phyloP scores from a whole-genome alignment of 2,113 vertebrate genomes.

The Gallinago jamesoni region DNA sequence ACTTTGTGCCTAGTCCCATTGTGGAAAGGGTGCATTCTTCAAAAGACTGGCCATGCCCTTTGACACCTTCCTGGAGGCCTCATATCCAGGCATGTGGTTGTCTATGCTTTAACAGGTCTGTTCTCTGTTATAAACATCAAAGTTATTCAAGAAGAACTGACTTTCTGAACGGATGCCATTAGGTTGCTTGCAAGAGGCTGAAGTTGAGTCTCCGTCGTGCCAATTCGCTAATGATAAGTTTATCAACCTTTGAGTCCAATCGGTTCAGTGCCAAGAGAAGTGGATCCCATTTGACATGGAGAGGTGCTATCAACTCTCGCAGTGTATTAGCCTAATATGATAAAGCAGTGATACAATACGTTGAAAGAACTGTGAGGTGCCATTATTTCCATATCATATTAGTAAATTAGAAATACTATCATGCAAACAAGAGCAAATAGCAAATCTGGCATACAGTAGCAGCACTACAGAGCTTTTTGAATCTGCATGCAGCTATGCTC shows the following conservation, averaged over 20 bases:
- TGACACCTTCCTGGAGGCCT: conserved; percentile 78
- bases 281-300: conserved; percentile 84
- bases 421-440: conserved; percentile 81
- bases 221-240: conserved; percentile 83
- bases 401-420: conserved; percentile 77
- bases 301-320: conserved; percentile 85
- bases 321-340: conserved; percentile 86
- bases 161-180: conserved; percentile 79
- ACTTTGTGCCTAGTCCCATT: conserved; percentile 81
- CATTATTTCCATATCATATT: conserved; percentile 78
- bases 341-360: conserved; percentile 86
- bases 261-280: conserved; percentile 85
- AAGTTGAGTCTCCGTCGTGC: conserved; percentile 80
- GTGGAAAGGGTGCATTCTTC: conserved; percentile 80
- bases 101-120: conserved; percentile 79
- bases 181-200: conserved; percentile 83
- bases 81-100: conserved; percentile 79
- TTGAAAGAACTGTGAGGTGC: conserved; percentile 79
- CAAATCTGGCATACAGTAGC: conserved; percentile 73
- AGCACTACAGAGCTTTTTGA: conserved; percentile 68
- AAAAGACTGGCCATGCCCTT: conserved; percentile 75
- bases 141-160: conserved; percentile 74
- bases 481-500: conserved; percentile 77
- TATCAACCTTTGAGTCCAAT: conserved; percentile 84
- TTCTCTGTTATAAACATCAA: conserved; percentile 79